Base-by-base conservation (phyloP, 2,797 vertebrate genomes). In the Euthynnus affinis region DNA sequence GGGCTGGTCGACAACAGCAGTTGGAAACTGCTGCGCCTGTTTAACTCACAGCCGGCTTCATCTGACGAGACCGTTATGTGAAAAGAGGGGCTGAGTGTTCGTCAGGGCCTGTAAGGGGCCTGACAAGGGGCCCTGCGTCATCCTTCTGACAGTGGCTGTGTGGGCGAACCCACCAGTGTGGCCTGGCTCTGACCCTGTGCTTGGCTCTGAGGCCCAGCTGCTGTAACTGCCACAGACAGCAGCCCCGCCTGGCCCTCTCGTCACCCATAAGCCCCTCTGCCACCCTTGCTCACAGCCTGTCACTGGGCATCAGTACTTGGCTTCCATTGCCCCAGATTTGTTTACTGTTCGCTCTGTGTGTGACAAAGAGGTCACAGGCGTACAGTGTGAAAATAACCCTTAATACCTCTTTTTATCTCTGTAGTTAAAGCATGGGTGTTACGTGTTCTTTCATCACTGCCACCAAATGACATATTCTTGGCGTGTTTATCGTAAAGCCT, bases 171-270 rank as follows among this genome's bases (percentile, higher is more conserved):
- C 87, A 88, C 85, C 77, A 55, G 73, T 18, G 37, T 89, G 87
- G 90, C 92, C 93, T 3, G 65, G 65, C 76, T 59, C 61, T 92
- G 94, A 96, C 94, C 94, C 87, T 69, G 82, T 59, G 71, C 82
- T 80, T 42, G 51, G 78, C 91, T 92, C 84, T 83, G 89, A 94
- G 87, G 87, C 78, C 87, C 86, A 71, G 87, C 88, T 80, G 91
- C 86, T 91, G 79, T 93, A 94, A 94, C 91, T 46, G 82, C 84
- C 90, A 74, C 73, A 79, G 94, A 95, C 94, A 95, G 90, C 74
- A 84, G 71, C 82, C 83, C 85, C 51, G 76, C 84, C 79, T 56
- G 66, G 78, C 81, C 81, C 62, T 85, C 78, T 67, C 17, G 23
- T 85, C 86, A 81, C 80, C 91, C 87, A 74, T 78, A 85, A 81